A percentile compares a stretch with the other conserved stretches of the same genome.
phyloP scores from a whole-genome alignment of 2,888 invertebrate genomes.

The Dorcus hopei region DNA sequence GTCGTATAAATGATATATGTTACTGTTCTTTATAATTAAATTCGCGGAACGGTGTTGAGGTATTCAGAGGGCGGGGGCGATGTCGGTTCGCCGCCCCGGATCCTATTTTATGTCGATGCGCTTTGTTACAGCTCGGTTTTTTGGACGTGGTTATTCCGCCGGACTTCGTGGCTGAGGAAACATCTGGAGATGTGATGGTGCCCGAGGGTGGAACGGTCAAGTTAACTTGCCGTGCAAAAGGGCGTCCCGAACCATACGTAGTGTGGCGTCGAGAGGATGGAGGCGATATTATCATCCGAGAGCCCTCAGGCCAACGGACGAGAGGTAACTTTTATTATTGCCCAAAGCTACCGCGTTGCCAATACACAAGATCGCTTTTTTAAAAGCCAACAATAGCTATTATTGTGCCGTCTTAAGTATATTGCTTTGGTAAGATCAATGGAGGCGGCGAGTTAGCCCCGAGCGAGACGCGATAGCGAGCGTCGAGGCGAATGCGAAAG shows the following conservation, averaged over 20 bases:
- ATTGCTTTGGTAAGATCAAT: slow-evolving; percentile 45
- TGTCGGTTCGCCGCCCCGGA: not conserved
- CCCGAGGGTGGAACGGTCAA: slow-evolving; percentile 75
- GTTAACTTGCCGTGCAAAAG: slow-evolving; percentile 69
- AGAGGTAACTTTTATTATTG: slow-evolving; percentile 10
- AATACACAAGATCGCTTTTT: slow-evolving; percentile 38
- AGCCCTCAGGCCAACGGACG: slow-evolving; percentile 53
- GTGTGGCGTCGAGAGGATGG: slow-evolving; percentile 85
- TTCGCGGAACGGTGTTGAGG: slow-evolving; percentile 2
- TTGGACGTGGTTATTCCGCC: slow-evolving; percentile 87
- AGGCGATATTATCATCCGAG: slow-evolving; percentile 73
- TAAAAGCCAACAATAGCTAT: slow-evolving; percentile 43
- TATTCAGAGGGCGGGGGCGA: slow-evolving; percentile 8
- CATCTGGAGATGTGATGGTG: slow-evolving; percentile 85
- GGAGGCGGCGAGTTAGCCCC: slow-evolving; percentile 30
- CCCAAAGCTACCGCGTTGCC: slow-evolving; percentile 23
- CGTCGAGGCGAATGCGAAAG: slow-evolving; percentile 33
- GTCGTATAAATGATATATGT: slow-evolving; percentile 17
- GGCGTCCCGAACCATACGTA: slow-evolving; percentile 76
- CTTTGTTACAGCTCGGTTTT: slow-evolving; percentile 68
- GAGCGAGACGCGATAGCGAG: slow-evolving; percentile 36
- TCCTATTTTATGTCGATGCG: not conserved
- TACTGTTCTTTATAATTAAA: slow-evolving; percentile 18
- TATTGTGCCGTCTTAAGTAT: slow-evolving; percentile 44
- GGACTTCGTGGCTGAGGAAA: slow-evolving; percentile 83